phyloP scores from a whole-genome alignment of 2,888 invertebrate species.

The Gymnosoma rotundatum region DNA sequence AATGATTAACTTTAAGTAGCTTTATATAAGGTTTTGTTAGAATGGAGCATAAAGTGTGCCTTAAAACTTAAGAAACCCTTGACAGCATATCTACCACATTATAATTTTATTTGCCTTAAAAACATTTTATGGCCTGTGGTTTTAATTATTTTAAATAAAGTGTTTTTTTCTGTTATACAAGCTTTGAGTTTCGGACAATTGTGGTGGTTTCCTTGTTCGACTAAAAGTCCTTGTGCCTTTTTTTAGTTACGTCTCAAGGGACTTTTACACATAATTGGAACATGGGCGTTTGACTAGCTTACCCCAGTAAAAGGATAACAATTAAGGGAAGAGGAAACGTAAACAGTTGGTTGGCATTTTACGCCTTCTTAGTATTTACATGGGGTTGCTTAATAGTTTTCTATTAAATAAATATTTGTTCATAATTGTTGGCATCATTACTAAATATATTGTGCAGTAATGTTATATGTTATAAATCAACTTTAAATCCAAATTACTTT shows the following conservation, averaged over 20 bases:
- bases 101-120: slow-evolving; percentile 17
- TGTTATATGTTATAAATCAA: too few species aligned
- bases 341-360: neutral
- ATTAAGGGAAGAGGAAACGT: too few species aligned
- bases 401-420: slow-evolving; percentile 42
- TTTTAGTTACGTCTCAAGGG: neutral
- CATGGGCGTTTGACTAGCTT: neutral
- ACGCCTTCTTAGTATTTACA: neutral
- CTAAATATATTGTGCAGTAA: neutral
- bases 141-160: slow-evolving; percentile 24
- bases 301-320: too few species aligned
- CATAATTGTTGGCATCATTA: slow-evolving; percentile 17
- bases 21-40: slow-evolving; percentile 4
- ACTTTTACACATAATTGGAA: slow-evolving; percentile 24
- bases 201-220: neutral
- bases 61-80: neutral
- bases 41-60: neutral
- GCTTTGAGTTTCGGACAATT: neutral
- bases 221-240: neutral
- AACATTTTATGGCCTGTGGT: slow-evolving; percentile 31
- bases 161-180: neutral
- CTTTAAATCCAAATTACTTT: too few species aligned
- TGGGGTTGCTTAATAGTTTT: slow-evolving; percentile 14
- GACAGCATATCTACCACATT: neutral
- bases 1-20: slow-evolving; percentile 44